These are phyloP conservation scores for Protaetia brevitarsis DNA, from an alignment of 1,140 invertebrate genomes.

Conservation along the genomic window DNA sequence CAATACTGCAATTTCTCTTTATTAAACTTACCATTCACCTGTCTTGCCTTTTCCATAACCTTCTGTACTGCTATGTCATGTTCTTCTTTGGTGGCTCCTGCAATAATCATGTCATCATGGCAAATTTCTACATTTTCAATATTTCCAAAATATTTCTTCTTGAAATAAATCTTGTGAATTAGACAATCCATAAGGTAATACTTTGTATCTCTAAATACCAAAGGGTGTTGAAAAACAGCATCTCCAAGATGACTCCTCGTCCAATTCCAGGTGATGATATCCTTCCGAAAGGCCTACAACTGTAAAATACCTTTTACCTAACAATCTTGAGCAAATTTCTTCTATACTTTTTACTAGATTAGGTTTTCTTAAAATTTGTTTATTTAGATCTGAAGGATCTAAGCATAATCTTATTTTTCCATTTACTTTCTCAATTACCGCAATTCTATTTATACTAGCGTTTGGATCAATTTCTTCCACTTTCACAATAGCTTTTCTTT, in stretches of 20 bases:
- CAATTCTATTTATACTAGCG: not conserved
- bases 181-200: conserved; percentile 14
- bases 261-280: conserved; percentile 20
- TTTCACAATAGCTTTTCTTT: not conserved
- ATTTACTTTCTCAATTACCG: not conserved
- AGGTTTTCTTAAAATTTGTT: conserved; percentile 19
- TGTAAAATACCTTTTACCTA: not conserved
- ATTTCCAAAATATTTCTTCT: conserved; percentile 17
- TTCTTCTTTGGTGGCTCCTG: conserved; percentile 8
- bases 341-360: not conserved
- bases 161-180: conserved; percentile 22
- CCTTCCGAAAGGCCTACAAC: conserved; percentile 3
- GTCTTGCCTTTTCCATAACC: no score
- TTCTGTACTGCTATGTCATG: no score
- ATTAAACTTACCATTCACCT: no score
- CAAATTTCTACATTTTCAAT: conserved; percentile 15
- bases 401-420: conserved; percentile 15
- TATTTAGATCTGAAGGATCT: conserved; percentile 20
- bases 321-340: not conserved
- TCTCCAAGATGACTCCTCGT: conserved; percentile 10
- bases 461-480: no score
- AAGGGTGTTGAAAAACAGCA: conserved; percentile 21
- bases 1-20: no score
- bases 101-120: conserved; percentile 18
- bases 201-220: conserved; percentile 17